Evolutionary conservation across 2,113 vertebrate genomes (phyloP).

Genomic region (Aphelocoma coerulescens): DNA sequence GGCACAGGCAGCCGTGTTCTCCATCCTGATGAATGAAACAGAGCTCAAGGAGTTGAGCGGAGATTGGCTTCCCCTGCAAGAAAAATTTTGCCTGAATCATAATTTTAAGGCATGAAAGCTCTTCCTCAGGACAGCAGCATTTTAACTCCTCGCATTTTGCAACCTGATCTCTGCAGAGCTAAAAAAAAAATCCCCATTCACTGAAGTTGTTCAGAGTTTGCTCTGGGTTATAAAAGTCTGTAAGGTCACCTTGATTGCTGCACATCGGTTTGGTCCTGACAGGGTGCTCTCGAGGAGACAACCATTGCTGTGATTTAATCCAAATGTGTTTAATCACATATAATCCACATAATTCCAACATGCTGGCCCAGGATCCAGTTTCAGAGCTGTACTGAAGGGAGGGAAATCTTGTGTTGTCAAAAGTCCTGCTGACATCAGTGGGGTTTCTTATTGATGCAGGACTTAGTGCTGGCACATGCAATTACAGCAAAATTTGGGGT

Average conservation of each 20-base stretch:
- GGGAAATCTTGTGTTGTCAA: slow-evolving; percentile 38
- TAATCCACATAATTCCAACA: slow-evolving; percentile 40
- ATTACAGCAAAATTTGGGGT: slow-evolving; percentile 30
- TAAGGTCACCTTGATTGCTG: slow-evolving; percentile 17
- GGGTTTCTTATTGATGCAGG: slow-evolving; percentile 43
- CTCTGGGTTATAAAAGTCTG: background rate
- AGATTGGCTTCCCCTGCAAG: background rate
- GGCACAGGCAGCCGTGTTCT: background rate
- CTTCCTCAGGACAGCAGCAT: background rate
- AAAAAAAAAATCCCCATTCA: rapidly evolving
- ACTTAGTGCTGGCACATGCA: slow-evolving; percentile 9
- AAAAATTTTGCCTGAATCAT: background rate
- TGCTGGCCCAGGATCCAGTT: background rate
- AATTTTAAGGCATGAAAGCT: background rate
- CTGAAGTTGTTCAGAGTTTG: background rate
- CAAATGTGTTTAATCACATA: slow-evolving; percentile 45
- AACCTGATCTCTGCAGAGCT: background rate
- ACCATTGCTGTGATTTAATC: slow-evolving; percentile 7
- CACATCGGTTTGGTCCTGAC: background rate
- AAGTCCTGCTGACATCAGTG: slow-evolving; percentile 52
- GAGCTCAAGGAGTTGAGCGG: background rate
- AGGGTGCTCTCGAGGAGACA: background rate
- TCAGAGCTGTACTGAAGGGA: background rate
- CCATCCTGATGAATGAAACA: background rate
- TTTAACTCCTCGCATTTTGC: background rate